A percentile compares a stretch with the other conserved stretches of the same genome.
phyloP scores from a whole-genome alignment of 1,140 invertebrate genomes.

The Heterodera carotae region DNA sequence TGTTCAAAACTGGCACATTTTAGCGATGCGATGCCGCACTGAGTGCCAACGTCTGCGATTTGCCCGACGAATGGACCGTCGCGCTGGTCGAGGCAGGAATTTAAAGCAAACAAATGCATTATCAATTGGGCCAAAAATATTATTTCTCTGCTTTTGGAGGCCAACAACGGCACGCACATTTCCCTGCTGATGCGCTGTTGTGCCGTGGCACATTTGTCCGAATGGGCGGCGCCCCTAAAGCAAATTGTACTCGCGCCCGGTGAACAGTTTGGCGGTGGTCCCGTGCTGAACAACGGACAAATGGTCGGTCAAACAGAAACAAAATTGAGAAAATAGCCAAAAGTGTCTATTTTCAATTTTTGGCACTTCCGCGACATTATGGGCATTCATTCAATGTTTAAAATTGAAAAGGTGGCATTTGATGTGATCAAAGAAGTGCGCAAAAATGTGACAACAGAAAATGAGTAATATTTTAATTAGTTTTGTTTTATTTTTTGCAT shows the following conservation, averaged over 20 bases:
- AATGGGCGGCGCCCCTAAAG: constrained; percentile 22
- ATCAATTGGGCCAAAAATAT: no score
- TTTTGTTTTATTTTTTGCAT: constrained; percentile 1
- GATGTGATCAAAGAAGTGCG: constrained; percentile 51
- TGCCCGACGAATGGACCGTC: constrained; percentile 50
- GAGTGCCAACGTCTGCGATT: constrained; percentile 1
- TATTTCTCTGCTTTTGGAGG: no score
- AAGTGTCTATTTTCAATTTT: no score
- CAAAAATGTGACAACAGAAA: constrained; percentile 47
- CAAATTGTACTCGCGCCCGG: constrained; percentile 17
- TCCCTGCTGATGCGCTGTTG: constrained; percentile 42
- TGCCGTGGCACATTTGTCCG: constrained; percentile 15
- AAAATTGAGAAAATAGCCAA: no score
- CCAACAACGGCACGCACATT: constrained; percentile 53
- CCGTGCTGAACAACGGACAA: constrained; percentile 38
- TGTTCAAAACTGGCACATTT: neutral
- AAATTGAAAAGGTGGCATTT: constrained; percentile 37
- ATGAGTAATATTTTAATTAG: constrained; percentile 34
- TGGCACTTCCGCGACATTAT: no score
- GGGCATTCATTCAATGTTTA: no score
- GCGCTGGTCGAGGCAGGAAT: constrained; percentile 32
- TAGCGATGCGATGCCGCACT: neutral
- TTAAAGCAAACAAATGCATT: neutral
- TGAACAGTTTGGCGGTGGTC: constrained; percentile 35
- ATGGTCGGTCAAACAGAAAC: constrained; percentile 16